Evolutionary conservation across 2,888 invertebrate species (phyloP).

Genomic region (Melinaea menophilus): DNA sequence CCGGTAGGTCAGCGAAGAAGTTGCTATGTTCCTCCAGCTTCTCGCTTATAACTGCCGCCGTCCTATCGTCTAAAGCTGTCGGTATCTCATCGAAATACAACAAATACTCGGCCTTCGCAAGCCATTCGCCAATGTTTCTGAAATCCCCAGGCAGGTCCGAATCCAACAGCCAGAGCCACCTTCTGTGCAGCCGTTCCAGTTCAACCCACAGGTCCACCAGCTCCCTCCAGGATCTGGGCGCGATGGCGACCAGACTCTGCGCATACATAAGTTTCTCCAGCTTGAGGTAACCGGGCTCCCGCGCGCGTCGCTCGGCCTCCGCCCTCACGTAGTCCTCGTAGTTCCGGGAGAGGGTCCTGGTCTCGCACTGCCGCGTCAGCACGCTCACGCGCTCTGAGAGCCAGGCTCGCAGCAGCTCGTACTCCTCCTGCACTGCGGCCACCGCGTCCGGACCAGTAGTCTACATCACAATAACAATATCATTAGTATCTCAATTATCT

Average conservation of each 20-base stretch:
- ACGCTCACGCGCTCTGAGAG: conserved; percentile 86
- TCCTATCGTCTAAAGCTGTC: conserved; percentile 90
- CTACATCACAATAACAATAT: conserved; percentile 42
- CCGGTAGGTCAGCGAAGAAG: conserved; percentile 91
- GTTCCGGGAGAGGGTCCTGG: conserved; percentile 85
- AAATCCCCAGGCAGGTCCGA: conserved; percentile 91
- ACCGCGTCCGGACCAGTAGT: conserved; percentile 85
- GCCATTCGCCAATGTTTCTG: conserved; percentile 92
- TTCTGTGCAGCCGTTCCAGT: conserved; percentile 85
- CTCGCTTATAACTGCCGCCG: conserved; percentile 90
- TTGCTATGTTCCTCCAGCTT: conserved; percentile 93
- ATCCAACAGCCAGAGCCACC: conserved; percentile 95
- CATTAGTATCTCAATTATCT: no score
- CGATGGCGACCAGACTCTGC: conserved; percentile 88
- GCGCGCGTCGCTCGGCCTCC: conserved; percentile 86
- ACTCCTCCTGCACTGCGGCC: conserved; percentile 88
- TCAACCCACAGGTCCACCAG: conserved; percentile 89
- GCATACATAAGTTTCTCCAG: conserved; percentile 88
- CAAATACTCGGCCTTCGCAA: conserved; percentile 90
- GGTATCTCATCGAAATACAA: conserved; percentile 90
- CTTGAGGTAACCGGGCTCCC: conserved; percentile 84
- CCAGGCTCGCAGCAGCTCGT: conserved; percentile 89
- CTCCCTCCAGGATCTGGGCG: conserved; percentile 91
- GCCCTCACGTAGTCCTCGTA: conserved; percentile 89
- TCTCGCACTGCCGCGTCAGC: conserved; percentile 86